Conservation (phyloP, 2,888 invertebrate species). For the Galeruca laticollis region DNA sequence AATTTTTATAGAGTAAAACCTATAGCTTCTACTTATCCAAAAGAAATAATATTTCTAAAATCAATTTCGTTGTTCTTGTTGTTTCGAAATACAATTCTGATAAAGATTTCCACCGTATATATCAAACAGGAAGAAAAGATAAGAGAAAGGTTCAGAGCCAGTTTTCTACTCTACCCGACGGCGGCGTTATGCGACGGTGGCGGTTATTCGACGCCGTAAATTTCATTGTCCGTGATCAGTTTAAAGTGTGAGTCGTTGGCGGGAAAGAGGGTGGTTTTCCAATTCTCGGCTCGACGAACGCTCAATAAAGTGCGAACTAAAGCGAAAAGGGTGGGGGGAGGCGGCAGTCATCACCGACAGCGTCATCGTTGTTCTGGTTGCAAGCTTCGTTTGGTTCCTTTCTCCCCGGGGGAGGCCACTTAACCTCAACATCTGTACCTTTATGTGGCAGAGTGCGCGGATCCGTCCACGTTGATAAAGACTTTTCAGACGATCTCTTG, state of each 20-base stretch:
- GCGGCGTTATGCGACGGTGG: conserved; percentile 8
- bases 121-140: conserved; percentile 12
- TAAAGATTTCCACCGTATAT: conserved; percentile 20
- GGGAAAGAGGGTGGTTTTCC: conserved; percentile 69
- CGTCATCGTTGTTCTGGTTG: conserved; percentile 64
- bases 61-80: not conserved
- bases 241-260: conserved; percentile 60
- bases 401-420: conserved; percentile 64
- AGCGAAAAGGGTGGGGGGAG: conserved; percentile 66
- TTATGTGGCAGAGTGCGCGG: conserved; percentile 40
- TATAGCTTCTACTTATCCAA: too few relatives aligned
- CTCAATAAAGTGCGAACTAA: conserved; percentile 75
- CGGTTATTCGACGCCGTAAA: conserved; percentile 52
- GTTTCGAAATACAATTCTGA: not conserved
- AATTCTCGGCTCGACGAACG: conserved; percentile 72
- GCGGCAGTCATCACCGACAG: conserved; percentile 30
- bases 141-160: conserved; percentile 28
- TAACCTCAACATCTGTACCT: conserved; percentile 57
- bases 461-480: conserved; percentile 36
- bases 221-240: conserved; percentile 66
- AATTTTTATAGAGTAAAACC: too few relatives aligned
- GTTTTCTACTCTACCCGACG: conserved; percentile 39
- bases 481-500: conserved; percentile 35
- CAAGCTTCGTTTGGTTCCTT: conserved; percentile 67
- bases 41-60: not conserved